Evolutionary conservation across 2,888 invertebrate genomes (phyloP).

Genomic region (Trissoscelio sp.): DNA sequence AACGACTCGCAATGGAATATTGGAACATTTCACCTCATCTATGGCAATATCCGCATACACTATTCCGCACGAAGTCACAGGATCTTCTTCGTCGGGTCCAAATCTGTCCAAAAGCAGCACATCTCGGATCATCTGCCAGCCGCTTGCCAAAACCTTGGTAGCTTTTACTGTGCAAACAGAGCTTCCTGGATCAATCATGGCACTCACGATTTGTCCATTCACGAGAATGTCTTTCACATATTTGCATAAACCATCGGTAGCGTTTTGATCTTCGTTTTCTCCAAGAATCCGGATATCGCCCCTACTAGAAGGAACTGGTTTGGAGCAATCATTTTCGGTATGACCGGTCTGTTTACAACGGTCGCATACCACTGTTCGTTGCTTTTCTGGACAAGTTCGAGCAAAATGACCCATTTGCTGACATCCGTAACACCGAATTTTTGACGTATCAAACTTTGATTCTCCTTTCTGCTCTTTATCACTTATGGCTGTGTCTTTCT

Average conservation of each 20-base stretch:
- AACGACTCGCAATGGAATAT: conserved; percentile 68
- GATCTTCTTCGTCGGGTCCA: conserved; percentile 21
- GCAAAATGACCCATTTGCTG: conserved; percentile 46
- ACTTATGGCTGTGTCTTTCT: no score
- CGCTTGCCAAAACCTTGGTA: conserved; percentile 40
- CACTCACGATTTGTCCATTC: conserved; percentile 29
- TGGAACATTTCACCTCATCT: conserved; percentile 59
- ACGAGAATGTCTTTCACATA: conserved; percentile 53
- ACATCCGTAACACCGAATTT: conserved; percentile 59
- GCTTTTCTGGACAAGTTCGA: conserved; percentile 45
- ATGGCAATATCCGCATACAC: conserved; percentile 44
- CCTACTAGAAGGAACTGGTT: neutral
- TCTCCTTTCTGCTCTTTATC: no score
- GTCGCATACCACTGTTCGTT: neutral
- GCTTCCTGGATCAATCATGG: conserved; percentile 62
- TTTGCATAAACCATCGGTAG: conserved; percentile 15
- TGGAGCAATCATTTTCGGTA: conserved; percentile 4
- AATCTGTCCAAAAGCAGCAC: conserved; percentile 45
- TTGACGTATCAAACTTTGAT: no score
- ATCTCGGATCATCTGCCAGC: conserved; percentile 1
- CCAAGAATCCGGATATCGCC: neutral
- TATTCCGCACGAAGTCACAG: conserved; percentile 50
- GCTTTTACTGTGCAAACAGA: conserved; percentile 66
- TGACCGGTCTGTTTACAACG: neutral
- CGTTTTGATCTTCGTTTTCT: no score